Base-by-base conservation (phyloP, 2,113 vertebrate genomes). In the Scytalopus superciliaris region DNA sequence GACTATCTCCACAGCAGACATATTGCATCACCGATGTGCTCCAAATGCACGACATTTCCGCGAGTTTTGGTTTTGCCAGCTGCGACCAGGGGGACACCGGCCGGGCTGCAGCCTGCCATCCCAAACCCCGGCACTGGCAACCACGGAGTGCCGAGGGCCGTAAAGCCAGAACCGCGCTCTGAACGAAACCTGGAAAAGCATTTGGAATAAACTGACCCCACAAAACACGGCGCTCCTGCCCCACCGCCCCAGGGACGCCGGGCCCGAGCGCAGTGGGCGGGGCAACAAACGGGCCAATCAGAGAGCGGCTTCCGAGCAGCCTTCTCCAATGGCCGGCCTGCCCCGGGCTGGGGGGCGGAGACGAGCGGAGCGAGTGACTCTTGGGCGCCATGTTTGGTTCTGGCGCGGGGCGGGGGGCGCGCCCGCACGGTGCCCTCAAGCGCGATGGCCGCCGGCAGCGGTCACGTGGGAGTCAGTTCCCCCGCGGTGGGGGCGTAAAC, bases 161-260 rank as follows among this genome's bases (percentile, higher is more conserved):
- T 18, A 21, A 24, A 1, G 7, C 0, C n/a, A 23, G 9, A 21
- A 19, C 4, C 3, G 0, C 2, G 5, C 18, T 3, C 18, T 1
- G 1, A 49, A 28, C 1, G 1, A 49, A 17, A 3, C 4, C 12
- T 2, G 3, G 2, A 31, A 21, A 47, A 1, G 3, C 0, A 4
- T 0, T 3, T 2, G 5, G 4, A n/a, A 60, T 6, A 22, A 44
- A 44, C 19, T 21, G 21, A 19, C 19, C 45, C 19, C 45, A 21
- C 45, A 8, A 45, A 45, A 19, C 6, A 44, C 17, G 44, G 9
- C 44, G 44, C 44, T 44, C 44, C 23, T 0, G 0, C n/a, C 4
- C 16, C 35, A n/a, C 16, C 2, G 11, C 27, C 7, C 27, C 27
- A 9, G n/a, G 24, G 5, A 25, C 10, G n/a, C n/a, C n/a, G n/a